Evolutionary conservation across 2,797 vertebrate genomes (phyloP).

Genomic region (Prionace glauca): DNA sequence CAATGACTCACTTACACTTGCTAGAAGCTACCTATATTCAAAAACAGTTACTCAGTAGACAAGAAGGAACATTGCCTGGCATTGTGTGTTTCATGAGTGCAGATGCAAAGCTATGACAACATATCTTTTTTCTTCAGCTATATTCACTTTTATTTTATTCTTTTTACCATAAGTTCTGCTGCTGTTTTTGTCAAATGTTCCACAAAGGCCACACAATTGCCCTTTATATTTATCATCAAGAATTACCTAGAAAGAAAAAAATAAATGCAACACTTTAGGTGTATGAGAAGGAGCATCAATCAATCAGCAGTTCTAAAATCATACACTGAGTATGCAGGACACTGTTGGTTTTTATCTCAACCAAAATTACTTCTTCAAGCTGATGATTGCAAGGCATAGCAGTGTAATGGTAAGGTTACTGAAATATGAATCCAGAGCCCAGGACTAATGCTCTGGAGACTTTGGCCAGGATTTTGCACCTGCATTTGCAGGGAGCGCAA

Average conservation of each 20-base stretch:
- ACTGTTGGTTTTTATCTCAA: neutral
- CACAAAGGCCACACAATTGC: conserved; percentile 32
- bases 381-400: neutral
- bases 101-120: too few species aligned
- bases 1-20: too few species aligned
- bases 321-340: neutral
- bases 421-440: neutral
- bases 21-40: too few species aligned
- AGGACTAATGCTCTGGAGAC: neutral
- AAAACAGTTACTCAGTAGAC: too few species aligned
- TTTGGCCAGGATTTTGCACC: too few species aligned
- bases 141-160: neutral
- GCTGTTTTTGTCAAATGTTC: neutral
- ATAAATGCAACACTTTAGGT: neutral
- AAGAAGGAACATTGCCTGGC: too few species aligned
- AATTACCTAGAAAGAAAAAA: neutral
- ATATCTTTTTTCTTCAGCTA: too few species aligned
- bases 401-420: neutral
- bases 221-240: conserved; percentile 15
- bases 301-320: neutral
- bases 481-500: too few species aligned
- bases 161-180: conserved; percentile 8
- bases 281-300: neutral
- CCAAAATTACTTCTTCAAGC: neutral
- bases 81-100: too few species aligned